Conservation (phyloP, 30 jellyfish, hydroid and myxozoan species). For the Aurelia sp. region DNA sequence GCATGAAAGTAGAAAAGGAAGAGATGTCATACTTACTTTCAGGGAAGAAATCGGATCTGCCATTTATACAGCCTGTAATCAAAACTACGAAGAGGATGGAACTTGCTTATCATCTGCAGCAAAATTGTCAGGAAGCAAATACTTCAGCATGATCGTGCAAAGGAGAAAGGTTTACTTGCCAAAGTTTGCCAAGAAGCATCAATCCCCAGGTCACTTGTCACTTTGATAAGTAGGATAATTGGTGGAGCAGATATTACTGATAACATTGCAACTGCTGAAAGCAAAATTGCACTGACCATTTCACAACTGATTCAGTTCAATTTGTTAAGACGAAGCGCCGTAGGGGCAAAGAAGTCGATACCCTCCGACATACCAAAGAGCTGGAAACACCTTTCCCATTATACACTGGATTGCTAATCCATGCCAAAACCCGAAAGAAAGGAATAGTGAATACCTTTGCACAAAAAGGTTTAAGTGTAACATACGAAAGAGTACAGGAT, state of each 20-base stretch:
- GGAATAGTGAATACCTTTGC: background rate
- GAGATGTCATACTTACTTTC: background rate
- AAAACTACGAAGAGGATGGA: constrained; percentile 31
- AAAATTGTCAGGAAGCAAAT: constrained; percentile 10
- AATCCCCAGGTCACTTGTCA: background rate
- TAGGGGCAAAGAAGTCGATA: background rate
- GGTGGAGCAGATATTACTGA: background rate
- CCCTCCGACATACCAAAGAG: background rate
- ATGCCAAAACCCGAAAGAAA: constrained; percentile 12
- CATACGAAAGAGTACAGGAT: constrained; percentile 28
- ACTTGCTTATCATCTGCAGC: constrained; percentile 6
- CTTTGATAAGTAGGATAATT: background rate
- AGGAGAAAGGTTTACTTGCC: background rate
- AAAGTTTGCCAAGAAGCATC: background rate
- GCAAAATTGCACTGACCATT: background rate
- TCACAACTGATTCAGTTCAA: constrained; percentile 7
- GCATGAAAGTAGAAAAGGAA: background rate
- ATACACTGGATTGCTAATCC: background rate
- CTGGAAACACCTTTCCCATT: constrained; percentile 29
- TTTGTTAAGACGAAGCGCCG: background rate
- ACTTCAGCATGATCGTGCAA: background rate
- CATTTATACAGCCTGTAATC: background rate
- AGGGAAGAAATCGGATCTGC: constrained; percentile 11
- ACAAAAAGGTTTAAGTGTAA: background rate
- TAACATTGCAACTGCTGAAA: too few relatives aligned